Base-by-base conservation (phyloP, 1,140 invertebrate species). In the Drosophila pallidifrons region DNA sequence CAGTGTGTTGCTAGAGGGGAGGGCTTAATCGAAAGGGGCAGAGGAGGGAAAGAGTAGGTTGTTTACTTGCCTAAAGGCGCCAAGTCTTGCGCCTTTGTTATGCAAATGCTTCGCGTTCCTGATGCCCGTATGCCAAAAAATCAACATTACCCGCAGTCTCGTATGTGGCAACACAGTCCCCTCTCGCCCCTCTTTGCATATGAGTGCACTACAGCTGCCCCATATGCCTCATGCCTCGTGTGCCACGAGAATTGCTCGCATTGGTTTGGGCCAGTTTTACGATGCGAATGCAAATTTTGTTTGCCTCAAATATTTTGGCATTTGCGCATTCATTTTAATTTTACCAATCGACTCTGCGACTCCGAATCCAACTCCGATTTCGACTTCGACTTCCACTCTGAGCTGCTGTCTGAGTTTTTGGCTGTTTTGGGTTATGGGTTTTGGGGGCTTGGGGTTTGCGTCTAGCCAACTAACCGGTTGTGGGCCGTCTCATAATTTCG, bases 291-390 rank as follows among this genome's bases (percentile, higher is more conserved):
- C 79, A 83, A 82, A 83, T 88, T 83, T 82, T 73, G 43, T 38
- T 47, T 63, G 81, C 65, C 69, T 72, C 69, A 85, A 88, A 88
- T 88, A 88, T 88, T 88, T 88, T 88, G 85, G 77, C 85, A 88
- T 88, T 88, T 88, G 72, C 55, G 85, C 85, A 89, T 89, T 89
- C 82, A 88, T 89, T 83, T 89, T 54, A 76, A 71, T 61, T 85
- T 72, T 65, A 20, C 60, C 60, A 71, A 72, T 72, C n/a, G 35
- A 5, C 67, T 55, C 74, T 38, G 8, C 11, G 15, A 52, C 60
- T 54, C 15, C 10, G 13, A 45, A 5, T 57, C 49, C 25, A 28
- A 10, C 52, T 35, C 13, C 15, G 32, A 38, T n/a, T 59, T 5
- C 6, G 32, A 4, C 30, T 32, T 55, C 32, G 7, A 28, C 5